A percentile compares a stretch with the other conserved stretches of the same genome.
These are phyloP conservation scores for Drosophila sturtevanti DNA, from an alignment of 1,140 invertebrate genomes.

Conservation along the genomic window DNA sequence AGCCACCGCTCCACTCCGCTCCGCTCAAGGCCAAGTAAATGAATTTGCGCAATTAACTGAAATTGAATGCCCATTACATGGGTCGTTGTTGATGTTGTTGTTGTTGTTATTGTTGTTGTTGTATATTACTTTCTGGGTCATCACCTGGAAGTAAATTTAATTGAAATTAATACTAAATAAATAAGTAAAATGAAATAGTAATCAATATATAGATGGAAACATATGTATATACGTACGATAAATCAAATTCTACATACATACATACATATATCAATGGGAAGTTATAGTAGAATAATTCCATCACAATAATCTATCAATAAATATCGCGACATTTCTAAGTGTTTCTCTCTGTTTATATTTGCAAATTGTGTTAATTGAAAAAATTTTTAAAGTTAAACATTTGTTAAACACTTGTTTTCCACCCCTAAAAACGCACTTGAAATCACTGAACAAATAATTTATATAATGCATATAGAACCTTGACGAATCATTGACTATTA, in stretches of 20 bases:
- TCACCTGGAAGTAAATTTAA: constrained; percentile 16
- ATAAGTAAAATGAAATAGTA: background rate
- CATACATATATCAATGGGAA: too few species aligned
- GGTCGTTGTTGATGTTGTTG: constrained; percentile 40
- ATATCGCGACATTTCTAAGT: too few species aligned
- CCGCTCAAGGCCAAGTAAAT: constrained; percentile 65
- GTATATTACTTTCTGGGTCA: constrained; percentile 43
- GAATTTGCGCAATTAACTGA: constrained; percentile 75
- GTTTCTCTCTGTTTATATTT: background rate
- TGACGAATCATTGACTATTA: background rate
- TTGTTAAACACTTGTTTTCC: background rate
- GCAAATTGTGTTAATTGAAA: background rate
- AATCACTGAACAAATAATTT: background rate
- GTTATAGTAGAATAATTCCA: too few species aligned
- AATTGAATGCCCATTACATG: constrained; percentile 72
- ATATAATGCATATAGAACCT: background rate
- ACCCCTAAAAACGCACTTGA: background rate
- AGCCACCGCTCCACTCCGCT: background rate
- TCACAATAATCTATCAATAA: too few species aligned
- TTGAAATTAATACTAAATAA: background rate
- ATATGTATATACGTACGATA: too few species aligned
- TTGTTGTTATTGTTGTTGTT: constrained; percentile 39
- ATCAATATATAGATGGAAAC: too few species aligned
- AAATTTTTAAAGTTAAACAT: background rate
- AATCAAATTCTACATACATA: too few species aligned